Evolutionary conservation across 2,113 vertebrate genomes (phyloP).

Genomic region (Anoplopoma fimbria): DNA sequence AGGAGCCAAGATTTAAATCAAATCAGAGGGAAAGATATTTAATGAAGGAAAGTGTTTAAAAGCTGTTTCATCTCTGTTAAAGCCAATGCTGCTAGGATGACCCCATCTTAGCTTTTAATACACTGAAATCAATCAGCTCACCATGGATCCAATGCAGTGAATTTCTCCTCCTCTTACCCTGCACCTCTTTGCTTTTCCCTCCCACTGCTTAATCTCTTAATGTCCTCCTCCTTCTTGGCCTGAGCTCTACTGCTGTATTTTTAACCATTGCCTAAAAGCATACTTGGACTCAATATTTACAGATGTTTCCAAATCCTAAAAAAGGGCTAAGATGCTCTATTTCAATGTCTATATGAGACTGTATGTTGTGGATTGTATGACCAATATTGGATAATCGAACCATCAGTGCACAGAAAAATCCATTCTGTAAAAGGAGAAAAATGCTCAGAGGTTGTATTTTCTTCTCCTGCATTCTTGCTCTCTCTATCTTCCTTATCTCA

Average conservation of each 20-base stretch:
- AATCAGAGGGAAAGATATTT: conserved; percentile 54
- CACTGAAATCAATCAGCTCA: conserved; percentile 44
- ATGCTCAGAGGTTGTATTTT: background rate
- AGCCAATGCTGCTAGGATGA: conserved; percentile 34
- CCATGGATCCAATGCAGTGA: background rate
- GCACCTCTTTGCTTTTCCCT: background rate
- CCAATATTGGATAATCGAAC: background rate
- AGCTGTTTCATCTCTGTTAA: conserved; percentile 53
- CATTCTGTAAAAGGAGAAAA: conserved; percentile 6
- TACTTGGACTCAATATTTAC: background rate
- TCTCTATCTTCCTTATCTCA: conserved; percentile 24
- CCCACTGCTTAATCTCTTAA: background rate
- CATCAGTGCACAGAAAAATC: conserved; percentile 16
- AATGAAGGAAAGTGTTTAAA: conserved; percentile 62
- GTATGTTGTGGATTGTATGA: background rate
- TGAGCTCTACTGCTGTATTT: background rate
- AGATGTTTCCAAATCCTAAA: background rate
- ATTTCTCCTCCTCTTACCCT: conserved; percentile 5
- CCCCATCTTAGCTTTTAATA: conserved; percentile 32
- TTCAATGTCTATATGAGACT: background rate
- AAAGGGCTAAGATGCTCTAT: background rate
- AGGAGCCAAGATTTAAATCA: conserved; percentile 57
- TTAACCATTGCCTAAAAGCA: conserved; percentile 2
- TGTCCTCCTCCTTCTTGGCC: conserved; percentile 9
- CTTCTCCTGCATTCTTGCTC: background rate